These are phyloP conservation scores for Erethizon dorsatum DNA, from an alignment of 2,797 vertebrate genomes.

Conservation along the genomic window DNA sequence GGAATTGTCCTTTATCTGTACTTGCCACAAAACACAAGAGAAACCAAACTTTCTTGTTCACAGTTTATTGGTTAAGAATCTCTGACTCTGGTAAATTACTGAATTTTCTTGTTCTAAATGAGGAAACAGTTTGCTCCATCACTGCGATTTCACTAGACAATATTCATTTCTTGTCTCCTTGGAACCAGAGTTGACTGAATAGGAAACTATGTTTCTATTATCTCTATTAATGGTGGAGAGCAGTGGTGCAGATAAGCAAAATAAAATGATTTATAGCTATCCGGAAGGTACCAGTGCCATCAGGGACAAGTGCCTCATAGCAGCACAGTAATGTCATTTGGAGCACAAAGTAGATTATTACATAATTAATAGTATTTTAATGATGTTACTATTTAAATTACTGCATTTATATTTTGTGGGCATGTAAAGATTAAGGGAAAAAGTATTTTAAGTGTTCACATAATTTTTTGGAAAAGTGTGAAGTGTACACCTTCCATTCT, in stretches of 20 bases:
- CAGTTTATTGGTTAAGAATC: constrained; percentile 54
- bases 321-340: neutral
- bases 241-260: constrained; percentile 71
- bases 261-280: constrained; percentile 64
- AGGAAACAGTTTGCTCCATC: constrained; percentile 49
- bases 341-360: neutral
- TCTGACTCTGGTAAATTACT: constrained; percentile 25
- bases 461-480: constrained; percentile 45
- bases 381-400: constrained; percentile 45
- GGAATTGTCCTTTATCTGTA: neutral
- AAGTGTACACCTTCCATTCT: neutral
- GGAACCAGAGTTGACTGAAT: constrained; percentile 27
- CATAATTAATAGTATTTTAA: constrained; percentile 29
- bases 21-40: constrained; percentile 11
- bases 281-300: neutral
- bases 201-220: constrained; percentile 68
- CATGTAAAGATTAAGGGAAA: neutral
- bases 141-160: constrained; percentile 19
- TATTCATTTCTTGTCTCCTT: constrained; percentile 62
- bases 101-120: constrained; percentile 56
- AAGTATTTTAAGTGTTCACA: constrained; percentile 3
- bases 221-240: constrained; percentile 65
- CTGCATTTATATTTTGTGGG: neutral
- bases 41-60: constrained; percentile 38
- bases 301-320: neutral